phyloP scores from a whole-genome alignment of 2,113 vertebrate species.

The Peromyscus leucopus region DNA sequence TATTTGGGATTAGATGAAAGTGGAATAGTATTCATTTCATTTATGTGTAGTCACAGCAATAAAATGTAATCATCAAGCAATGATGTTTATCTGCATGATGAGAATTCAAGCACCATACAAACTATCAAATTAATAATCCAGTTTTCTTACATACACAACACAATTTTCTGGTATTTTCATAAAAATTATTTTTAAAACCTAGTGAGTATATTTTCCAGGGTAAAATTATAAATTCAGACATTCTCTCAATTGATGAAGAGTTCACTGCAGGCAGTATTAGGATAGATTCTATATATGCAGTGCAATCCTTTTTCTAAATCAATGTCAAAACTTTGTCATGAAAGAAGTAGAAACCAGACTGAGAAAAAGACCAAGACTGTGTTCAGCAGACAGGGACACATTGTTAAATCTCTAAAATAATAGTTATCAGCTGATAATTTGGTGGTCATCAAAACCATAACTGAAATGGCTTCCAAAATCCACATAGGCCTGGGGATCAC shows the following conservation, averaged over 20 bases:
- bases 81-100: background rate
- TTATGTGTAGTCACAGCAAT: background rate
- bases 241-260: conserved; percentile 50
- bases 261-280: conserved; percentile 37
- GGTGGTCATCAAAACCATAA: background rate
- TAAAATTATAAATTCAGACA: conserved; percentile 31
- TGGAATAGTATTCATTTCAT: background rate
- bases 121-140: background rate
- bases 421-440: conserved; percentile 71
- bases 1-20: background rate
- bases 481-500: background rate
- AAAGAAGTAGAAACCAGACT: conserved; percentile 52
- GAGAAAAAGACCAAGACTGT: conserved; percentile 66
- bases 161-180: background rate
- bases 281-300: conserved; percentile 40
- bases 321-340: conserved; percentile 66
- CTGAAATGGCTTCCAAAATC: conserved; percentile 41
- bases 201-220: conserved; percentile 24
- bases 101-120: background rate
- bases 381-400: conserved; percentile 56
- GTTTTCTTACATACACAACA: background rate
- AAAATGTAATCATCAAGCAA: background rate
- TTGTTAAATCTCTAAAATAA: conserved; percentile 65
- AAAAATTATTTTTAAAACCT: background rate
- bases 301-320: conserved; percentile 24